These are phyloP conservation scores for Meteorus colon DNA, from an alignment of 2,888 invertebrate genomes.

Conservation along the genomic window DNA sequence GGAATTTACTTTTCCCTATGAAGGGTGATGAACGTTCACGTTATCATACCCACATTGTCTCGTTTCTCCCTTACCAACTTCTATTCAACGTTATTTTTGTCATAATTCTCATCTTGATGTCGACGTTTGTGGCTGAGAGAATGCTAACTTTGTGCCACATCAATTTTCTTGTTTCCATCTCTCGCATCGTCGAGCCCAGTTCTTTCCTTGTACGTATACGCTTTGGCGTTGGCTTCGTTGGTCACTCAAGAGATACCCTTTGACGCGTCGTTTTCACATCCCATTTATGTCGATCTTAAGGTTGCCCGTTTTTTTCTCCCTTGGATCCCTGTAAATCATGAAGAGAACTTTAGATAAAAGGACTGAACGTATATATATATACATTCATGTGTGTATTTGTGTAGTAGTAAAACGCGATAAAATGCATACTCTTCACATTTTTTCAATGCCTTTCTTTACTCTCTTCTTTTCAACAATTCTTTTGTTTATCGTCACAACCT, in stretches of 20 bases:
- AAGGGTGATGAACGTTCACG: background rate
- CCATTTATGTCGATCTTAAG: conserved; percentile 86
- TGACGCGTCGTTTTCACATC: conserved; percentile 72
- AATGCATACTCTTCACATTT: conserved; percentile 12
- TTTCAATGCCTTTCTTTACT: conserved; percentile 16
- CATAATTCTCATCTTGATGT: conserved; percentile 24
- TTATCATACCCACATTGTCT: background rate
- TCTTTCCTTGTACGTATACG: conserved; percentile 41
- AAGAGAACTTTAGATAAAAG: conserved; percentile 47
- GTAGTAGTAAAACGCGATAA: conserved; percentile 28
- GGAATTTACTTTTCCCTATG: background rate
- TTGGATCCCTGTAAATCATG: conserved; percentile 81
- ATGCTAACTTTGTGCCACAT: conserved; percentile 9
- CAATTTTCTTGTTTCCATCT: conserved; percentile 31
- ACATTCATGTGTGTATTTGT: background rate
- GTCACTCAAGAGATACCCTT: conserved; percentile 46
- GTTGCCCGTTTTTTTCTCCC: conserved; percentile 92
- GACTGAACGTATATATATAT: background rate
- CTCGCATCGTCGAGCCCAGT: conserved; percentile 19
- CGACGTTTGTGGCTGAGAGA: conserved; percentile 28
- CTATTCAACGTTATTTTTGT: conserved; percentile 24
- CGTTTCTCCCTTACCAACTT: background rate
- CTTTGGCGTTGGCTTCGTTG: conserved; percentile 37
- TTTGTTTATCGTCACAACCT: background rate
- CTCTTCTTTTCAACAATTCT: background rate